Percentiles rank a stretch among this genome's conserved stretches.
These are phyloP conservation scores for Tragelaphus strepsiceros DNA, from an alignment of 2,113 vertebrate genomes.

Conservation along the genomic window DNA sequence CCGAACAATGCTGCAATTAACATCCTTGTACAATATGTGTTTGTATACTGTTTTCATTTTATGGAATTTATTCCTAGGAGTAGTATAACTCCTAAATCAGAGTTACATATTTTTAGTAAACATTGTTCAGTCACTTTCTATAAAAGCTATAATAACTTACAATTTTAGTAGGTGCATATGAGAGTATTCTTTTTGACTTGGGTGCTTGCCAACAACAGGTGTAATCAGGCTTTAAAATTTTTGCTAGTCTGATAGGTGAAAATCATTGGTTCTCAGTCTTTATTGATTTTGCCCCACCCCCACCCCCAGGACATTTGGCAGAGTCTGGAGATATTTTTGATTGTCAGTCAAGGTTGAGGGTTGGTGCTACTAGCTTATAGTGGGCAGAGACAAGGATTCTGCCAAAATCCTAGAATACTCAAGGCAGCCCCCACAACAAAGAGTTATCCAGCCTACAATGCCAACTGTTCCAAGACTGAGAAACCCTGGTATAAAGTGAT, in stretches of 20 bases:
- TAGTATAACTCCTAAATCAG: not conserved
- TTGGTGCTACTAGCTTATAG: not conserved
- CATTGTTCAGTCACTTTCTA: not conserved
- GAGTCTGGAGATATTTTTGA: not conserved
- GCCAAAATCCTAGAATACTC: not conserved
- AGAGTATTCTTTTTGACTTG: not conserved
- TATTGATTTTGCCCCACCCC: not conserved
- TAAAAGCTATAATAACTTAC: not conserved
- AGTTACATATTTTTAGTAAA: not conserved
- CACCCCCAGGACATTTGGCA: not conserved
- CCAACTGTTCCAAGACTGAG: not conserved
- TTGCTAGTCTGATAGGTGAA: not conserved
- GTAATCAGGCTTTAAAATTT: not conserved
- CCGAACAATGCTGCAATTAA: not conserved
- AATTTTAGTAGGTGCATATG: not conserved
- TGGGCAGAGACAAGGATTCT: not conserved
- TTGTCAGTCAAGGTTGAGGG: not conserved
- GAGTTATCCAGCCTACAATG: not conserved
- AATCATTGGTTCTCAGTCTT: not conserved
- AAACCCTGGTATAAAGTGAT: not conserved
- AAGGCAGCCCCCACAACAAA: not conserved
- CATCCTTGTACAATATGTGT: not conserved
- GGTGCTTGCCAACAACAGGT: not conserved
- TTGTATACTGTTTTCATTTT: constrained; percentile 12
- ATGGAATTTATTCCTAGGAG: not conserved